Percentiles rank a stretch among this genome's conserved stretches.
These are phyloP conservation scores for Aplocera efformata DNA, from an alignment of 2,888 invertebrate genomes.

Conservation along the genomic window DNA sequence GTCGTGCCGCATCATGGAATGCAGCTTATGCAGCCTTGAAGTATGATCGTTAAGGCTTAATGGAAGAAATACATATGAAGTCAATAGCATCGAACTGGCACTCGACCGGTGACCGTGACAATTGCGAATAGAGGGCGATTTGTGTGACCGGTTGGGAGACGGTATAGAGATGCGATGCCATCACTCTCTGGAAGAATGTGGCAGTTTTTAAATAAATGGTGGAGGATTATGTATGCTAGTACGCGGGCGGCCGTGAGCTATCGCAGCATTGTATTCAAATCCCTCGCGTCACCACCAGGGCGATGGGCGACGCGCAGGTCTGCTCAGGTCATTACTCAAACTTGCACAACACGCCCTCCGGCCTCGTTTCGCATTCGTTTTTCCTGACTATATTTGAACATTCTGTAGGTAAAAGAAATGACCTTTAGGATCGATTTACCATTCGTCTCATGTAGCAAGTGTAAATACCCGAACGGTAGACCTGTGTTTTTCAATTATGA, in stretches of 20 bases:
- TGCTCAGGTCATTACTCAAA: conserved; percentile 54
- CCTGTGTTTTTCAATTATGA: too few species aligned
- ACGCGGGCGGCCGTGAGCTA: conserved; percentile 71
- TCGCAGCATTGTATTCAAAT: conserved; percentile 78
- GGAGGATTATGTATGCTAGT: conserved; percentile 68
- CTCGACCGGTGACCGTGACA: conserved; percentile 47
- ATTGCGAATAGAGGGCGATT: conserved; percentile 65
- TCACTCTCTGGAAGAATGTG: conserved; percentile 53
- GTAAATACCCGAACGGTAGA: too few species aligned
- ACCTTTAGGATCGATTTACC: conserved; percentile 12
- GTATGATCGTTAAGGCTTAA: conserved; percentile 51
- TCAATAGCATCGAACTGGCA: conserved; percentile 54
- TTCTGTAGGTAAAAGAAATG: conserved; percentile 10
- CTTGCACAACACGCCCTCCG: conserved; percentile 47
- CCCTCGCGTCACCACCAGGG: conserved; percentile 50
- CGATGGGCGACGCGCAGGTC: conserved; percentile 37
- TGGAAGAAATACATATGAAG: conserved; percentile 41
- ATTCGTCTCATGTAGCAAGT: conserved; percentile 5
- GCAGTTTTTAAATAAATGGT: conserved; percentile 61
- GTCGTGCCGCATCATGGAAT: conserved; percentile 30
- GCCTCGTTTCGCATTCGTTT: conserved; percentile 29
- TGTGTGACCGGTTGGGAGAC: conserved; percentile 39
- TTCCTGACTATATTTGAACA: conserved; percentile 17
- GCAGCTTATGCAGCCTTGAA: conserved; percentile 44
- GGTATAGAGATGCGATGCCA: conserved; percentile 46